phyloP scores from a whole-genome alignment of 2,888 invertebrate genomes.

The Julus scandinavius region DNA sequence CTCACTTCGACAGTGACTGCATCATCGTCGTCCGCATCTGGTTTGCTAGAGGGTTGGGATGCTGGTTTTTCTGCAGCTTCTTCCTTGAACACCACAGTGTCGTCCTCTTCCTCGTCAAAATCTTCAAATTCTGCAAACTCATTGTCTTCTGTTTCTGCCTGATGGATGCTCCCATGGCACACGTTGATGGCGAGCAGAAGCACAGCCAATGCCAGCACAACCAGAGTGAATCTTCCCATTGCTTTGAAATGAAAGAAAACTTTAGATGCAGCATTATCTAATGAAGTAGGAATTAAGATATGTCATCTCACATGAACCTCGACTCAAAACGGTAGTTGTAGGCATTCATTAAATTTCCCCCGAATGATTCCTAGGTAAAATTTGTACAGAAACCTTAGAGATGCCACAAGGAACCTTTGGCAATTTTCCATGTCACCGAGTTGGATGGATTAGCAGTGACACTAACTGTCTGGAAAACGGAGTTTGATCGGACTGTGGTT shows the following conservation, averaged over 20 bases:
- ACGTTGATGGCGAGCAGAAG: background rate
- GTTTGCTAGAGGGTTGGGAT: constrained; percentile 50
- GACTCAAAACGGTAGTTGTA: too few relatives aligned
- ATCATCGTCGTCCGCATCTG: constrained; percentile 59
- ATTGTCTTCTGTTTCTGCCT: constrained; percentile 75
- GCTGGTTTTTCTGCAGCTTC: constrained; percentile 66
- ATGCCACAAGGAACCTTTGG: too few relatives aligned
- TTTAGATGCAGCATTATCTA: too few relatives aligned
- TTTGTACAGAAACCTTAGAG: too few relatives aligned
- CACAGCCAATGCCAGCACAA: background rate
- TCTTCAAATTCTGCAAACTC: constrained; percentile 97
- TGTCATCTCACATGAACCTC: too few relatives aligned
- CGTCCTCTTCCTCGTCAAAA: constrained; percentile 75
- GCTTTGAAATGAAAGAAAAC: background rate
- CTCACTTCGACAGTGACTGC: constrained; percentile 57
- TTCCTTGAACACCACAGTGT: constrained; percentile 57
- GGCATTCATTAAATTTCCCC: too few relatives aligned
- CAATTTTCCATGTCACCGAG: too few relatives aligned
- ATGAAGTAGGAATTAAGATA: too few relatives aligned
- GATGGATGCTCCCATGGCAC: constrained; percentile 19
- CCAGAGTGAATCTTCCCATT: background rate
- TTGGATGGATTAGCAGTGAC: too few relatives aligned
- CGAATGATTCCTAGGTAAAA: too few relatives aligned
- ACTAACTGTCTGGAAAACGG: too few relatives aligned
- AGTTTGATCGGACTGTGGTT: too few relatives aligned